Conservation (phyloP, 2,888 invertebrate species). For the Arge pagana region DNA sequence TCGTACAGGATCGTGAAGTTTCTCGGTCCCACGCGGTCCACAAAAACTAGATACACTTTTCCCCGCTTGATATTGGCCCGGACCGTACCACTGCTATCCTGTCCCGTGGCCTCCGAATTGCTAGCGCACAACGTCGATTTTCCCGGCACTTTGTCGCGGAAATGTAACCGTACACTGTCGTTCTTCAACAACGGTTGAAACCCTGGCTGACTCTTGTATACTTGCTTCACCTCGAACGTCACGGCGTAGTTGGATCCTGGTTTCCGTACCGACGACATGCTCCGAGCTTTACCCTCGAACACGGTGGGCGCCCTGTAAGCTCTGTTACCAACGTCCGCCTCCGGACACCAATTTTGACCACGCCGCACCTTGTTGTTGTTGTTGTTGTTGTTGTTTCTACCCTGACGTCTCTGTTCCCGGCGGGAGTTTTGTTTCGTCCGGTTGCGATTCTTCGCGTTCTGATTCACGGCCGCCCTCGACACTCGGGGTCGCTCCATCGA, state of each 20-base stretch:
- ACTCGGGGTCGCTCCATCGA: constrained; percentile 37
- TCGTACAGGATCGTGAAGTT: constrained; percentile 64
- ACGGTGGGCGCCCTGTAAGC: constrained; percentile 70
- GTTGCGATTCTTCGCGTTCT: constrained; percentile 21
- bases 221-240: constrained; percentile 68
- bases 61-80: constrained; percentile 63
- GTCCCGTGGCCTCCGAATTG: constrained; percentile 36
- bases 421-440: constrained; percentile 44
- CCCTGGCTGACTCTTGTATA: constrained; percentile 65
- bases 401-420: constrained; percentile 51
- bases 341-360: constrained; percentile 61
- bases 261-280: constrained; percentile 65
- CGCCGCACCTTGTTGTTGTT: constrained; percentile 40
- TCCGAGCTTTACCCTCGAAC: constrained; percentile 69
- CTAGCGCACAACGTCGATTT: constrained; percentile 54
- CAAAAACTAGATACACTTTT: constrained; percentile 66
- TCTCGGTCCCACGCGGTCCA: constrained; percentile 63
- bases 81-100: constrained; percentile 55
- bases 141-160: constrained; percentile 58
- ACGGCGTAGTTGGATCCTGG: constrained; percentile 66
- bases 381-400: constrained; percentile 46
- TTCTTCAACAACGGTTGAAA: constrained; percentile 56
- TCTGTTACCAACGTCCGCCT: constrained; percentile 68
- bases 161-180: constrained; percentile 61
- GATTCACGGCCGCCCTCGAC: constrained; percentile 32